Evolutionary conservation across 2,888 invertebrate species (phyloP), one percentile per base, ranked within the genome.

Genomic region (Drosophila subsilvestris): DNA sequence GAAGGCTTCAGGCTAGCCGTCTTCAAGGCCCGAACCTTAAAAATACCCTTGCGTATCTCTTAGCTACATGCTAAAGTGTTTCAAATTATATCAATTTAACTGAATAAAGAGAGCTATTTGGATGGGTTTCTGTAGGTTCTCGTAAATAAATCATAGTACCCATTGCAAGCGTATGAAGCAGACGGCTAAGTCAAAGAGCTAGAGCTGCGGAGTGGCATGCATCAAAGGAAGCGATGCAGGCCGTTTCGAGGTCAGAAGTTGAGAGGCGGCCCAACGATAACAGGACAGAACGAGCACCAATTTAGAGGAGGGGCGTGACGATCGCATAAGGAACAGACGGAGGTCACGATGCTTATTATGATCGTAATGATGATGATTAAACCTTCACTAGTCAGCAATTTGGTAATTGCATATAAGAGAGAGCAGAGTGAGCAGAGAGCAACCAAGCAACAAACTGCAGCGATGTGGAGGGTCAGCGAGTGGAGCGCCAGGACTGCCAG

Each of bases 311-410:
- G 58, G 22, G 22, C 3, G 44, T 61, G 51, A 61, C 72, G 51
- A 29, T 25, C 50, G 51, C n/a, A n/a, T n/a, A 27, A 18, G 63
- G 68, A 63, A 63, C 58, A 65, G 80, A n/a, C 57, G 54, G 73
- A 83, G 84, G 78, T 72, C 86, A 86, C 54, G 50, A 65, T 57
- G 51, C 32, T 61, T 27, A 42, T 37, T 54, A 75, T 73, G 58
- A 76, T 68, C 37, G 54, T 65, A 49, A 70, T 58, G 51, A 22
- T 57, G 14, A 32, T 18, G 44, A 32, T 20, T 53, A 17, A 51
- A 20, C 37, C 32, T 47, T 17, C n/a, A 44, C 44, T 43, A 45
- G 55, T 27, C 47, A 14, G 51, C 60, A 69, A 43, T 59, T 69
- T 59, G 32, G 45, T 61, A 61, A 71, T 70, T 70, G 47, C 69